These are phyloP conservation scores for Mesoligia furuncula DNA, from an alignment of 2,888 invertebrate genomes.

Conservation along the genomic window DNA sequence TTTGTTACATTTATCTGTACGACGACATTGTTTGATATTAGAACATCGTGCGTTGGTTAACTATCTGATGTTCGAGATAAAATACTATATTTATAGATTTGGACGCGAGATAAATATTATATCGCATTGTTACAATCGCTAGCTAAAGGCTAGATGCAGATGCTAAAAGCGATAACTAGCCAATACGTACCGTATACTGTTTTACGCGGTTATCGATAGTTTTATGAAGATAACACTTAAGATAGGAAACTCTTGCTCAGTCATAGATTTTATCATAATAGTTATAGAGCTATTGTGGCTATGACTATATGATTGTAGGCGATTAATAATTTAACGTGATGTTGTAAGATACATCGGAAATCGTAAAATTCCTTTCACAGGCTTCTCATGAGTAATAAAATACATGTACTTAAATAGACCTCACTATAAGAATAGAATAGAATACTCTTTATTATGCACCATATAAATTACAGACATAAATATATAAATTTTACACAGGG, in stretches of 20 bases:
- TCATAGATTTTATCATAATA: constrained; percentile 15
- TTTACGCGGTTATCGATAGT: constrained; percentile 24
- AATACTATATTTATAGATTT: constrained; percentile 18
- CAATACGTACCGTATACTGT: not conserved
- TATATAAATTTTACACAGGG: too few relatives aligned
- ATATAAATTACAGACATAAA: too few relatives aligned
- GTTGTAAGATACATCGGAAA: not conserved
- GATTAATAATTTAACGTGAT: not conserved
- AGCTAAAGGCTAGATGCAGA: not conserved
- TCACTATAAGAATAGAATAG: not conserved
- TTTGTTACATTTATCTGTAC: not conserved
- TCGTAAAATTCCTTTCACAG: not conserved
- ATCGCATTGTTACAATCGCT: constrained; percentile 2
- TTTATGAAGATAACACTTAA: not conserved
- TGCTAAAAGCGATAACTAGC: not conserved
- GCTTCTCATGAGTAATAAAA: not conserved
- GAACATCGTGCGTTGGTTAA: not conserved
- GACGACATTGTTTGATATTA: not conserved
- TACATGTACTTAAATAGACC: not conserved
- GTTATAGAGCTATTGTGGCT: not conserved
- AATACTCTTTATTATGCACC: too few relatives aligned
- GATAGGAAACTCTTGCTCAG: constrained; percentile 11
- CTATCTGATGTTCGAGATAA: constrained; percentile 6
- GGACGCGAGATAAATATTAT: constrained; percentile 5
- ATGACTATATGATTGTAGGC: not conserved